phyloP scores from a whole-genome alignment of 2,797 vertebrate species.

The Podarcis siculus region DNA sequence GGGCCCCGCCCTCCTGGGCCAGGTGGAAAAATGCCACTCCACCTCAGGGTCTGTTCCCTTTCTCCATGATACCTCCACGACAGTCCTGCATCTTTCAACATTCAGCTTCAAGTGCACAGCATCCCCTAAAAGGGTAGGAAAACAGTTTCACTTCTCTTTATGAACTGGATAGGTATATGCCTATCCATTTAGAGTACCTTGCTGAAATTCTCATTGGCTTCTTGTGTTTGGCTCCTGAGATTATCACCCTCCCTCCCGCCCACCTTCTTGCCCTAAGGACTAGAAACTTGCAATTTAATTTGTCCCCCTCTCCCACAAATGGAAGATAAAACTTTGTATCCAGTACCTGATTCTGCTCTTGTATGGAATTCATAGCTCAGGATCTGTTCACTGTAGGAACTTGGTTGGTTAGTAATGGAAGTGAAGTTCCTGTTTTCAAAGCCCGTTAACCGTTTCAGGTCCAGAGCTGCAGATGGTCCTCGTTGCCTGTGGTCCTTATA shows the following conservation, averaged over 20 bases:
- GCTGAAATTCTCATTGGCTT: not conserved
- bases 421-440: not conserved
- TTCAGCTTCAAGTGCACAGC: too few relatives aligned
- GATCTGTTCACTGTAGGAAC: not conserved
- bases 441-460: conserved; percentile 33
- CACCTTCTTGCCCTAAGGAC: not conserved
- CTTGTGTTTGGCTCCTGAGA: not conserved
- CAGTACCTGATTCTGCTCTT: not conserved
- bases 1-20: too few relatives aligned
- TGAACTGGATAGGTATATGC: too few relatives aligned
- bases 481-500: conserved; percentile 90
- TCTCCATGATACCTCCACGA: too few relatives aligned
- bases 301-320: not conserved
- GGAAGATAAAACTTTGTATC: not conserved
- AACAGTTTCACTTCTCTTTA: too few relatives aligned
- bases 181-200: too few relatives aligned
- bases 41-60: too few relatives aligned
- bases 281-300: not conserved
- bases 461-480: conserved; percentile 81
- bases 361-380: not conserved
- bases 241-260: not conserved
- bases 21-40: too few relatives aligned
- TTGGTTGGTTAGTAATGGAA: not conserved
- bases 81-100: too few relatives aligned
- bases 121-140: too few relatives aligned